phyloP scores from a whole-genome alignment of 2,113 vertebrate genomes.

The Cacatua alba region DNA sequence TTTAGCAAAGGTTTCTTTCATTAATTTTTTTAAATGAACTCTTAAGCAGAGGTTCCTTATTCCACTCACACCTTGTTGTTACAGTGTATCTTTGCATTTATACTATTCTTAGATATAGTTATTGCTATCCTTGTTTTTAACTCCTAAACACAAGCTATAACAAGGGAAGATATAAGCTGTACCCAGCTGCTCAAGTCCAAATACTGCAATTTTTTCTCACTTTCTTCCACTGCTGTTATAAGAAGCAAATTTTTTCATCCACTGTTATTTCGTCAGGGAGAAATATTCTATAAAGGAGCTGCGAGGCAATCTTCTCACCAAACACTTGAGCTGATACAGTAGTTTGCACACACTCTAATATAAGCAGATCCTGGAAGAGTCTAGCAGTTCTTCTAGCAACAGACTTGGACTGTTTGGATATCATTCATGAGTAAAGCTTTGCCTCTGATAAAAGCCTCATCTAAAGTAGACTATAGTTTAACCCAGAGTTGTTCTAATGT shows the following conservation, averaged over 20 bases:
- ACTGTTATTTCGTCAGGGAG: not conserved
- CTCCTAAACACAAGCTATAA: not conserved
- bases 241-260: not conserved
- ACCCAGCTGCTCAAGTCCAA: not conserved
- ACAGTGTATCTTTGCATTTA: not conserved
- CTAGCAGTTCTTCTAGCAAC: not conserved
- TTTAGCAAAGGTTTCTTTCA: not conserved
- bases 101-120: not conserved
- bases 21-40: not conserved
- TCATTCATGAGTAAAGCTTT: not conserved
- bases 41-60: not conserved
- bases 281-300: not conserved
- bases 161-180: not conserved
- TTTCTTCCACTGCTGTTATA: not conserved
- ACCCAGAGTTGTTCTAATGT: not conserved
- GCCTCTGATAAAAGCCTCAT: not conserved
- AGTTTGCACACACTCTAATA: not conserved
- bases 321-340: not conserved
- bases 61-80: not conserved
- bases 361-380: slow-evolving; percentile 14
- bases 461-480: not conserved
- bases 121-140: not conserved
- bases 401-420: not conserved
- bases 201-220: not conserved
- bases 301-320: not conserved